These are phyloP conservation scores for Danio kyathit DNA, from an alignment of 2,797 vertebrate species.

Conservation along the genomic window DNA sequence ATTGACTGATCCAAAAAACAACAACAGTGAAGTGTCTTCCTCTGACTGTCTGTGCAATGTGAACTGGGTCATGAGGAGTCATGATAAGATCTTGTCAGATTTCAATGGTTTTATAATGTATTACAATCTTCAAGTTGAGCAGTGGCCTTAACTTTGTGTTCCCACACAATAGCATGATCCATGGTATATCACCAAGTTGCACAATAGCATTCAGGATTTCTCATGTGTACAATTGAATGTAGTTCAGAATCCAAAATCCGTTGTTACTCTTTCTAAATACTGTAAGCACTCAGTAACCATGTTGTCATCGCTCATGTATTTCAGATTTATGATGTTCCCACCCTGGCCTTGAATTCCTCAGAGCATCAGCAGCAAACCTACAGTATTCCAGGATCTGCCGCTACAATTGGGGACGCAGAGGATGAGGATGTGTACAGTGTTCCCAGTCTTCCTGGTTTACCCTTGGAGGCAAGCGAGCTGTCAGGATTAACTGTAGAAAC, in stretches of 20 bases:
- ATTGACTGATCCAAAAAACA: too few species aligned
- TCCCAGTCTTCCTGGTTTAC: conserved; percentile 77
- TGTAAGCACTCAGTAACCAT: conserved; percentile 27
- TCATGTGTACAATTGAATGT: conserved; percentile 19
- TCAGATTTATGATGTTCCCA: conserved; percentile 89
- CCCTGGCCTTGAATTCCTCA: conserved; percentile 72
- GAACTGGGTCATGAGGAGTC: too few species aligned
- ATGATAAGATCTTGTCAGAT: neutral
- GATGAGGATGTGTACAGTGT: conserved; percentile 85
- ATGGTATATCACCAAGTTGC: conserved; percentile 30
- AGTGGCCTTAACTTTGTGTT: conserved; percentile 45
- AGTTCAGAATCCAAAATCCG: conserved; percentile 19
- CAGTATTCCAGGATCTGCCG: conserved; percentile 67
- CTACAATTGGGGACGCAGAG: conserved; percentile 63
- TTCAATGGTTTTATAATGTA: neutral
- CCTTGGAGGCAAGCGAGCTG: conserved; percentile 70
- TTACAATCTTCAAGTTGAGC: neutral
- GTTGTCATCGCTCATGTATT: neutral
- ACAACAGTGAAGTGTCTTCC: too few species aligned
- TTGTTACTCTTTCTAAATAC: conserved; percentile 20
- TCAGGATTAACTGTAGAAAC: conserved; percentile 62
- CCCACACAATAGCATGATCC: conserved; percentile 18
- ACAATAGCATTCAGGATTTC: conserved; percentile 33
- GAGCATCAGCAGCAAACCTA: conserved; percentile 70
- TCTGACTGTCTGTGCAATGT: too few species aligned